Percentiles rank a stretch among this genome's conserved stretches.
Evolutionary conservation across 2,113 vertebrate species (phyloP).

Genomic region (Regulus satrapa): DNA sequence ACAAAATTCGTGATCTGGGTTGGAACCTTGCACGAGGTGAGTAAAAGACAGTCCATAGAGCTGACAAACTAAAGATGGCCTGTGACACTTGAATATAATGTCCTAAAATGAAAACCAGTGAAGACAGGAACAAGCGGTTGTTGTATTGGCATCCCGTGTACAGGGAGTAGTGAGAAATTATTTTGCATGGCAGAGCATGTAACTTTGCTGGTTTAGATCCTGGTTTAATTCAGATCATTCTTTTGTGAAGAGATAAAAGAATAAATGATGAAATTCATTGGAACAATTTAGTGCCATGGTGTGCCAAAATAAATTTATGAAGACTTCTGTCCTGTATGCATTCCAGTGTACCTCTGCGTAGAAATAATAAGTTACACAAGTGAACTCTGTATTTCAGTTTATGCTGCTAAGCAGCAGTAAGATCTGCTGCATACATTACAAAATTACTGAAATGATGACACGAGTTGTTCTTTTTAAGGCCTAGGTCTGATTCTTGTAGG

Average conservation of each 20-base stretch:
- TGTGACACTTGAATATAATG: not conserved
- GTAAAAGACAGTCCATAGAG: constrained; percentile 24
- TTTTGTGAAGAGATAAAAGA: not conserved
- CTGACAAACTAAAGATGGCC: constrained; percentile 26
- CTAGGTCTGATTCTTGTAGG: not conserved
- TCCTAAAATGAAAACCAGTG: not conserved
- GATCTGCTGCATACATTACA: not conserved
- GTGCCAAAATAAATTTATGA: not conserved
- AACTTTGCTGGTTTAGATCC: not conserved
- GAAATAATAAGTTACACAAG: not conserved
- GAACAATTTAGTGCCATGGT: not conserved
- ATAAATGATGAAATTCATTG: not conserved
- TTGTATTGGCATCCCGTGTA: not conserved
- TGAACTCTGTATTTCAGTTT: not conserved
- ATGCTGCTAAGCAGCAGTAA: not conserved
- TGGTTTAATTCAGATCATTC: not conserved
- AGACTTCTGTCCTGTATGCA: constrained; percentile 58
- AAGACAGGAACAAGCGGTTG: not conserved
- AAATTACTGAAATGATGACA: not conserved
- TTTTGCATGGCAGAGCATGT: constrained; percentile 48
- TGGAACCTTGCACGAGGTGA: constrained; percentile 37
- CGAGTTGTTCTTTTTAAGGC: not conserved
- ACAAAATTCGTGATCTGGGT: constrained; percentile 60
- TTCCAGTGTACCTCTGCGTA: constrained; percentile 1
- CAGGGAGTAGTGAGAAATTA: not conserved